Evolutionary conservation across 2,888 invertebrate species (phyloP), one percentile per base, ranked within the genome.

Genomic region (Metallyticus violacea): DNA sequence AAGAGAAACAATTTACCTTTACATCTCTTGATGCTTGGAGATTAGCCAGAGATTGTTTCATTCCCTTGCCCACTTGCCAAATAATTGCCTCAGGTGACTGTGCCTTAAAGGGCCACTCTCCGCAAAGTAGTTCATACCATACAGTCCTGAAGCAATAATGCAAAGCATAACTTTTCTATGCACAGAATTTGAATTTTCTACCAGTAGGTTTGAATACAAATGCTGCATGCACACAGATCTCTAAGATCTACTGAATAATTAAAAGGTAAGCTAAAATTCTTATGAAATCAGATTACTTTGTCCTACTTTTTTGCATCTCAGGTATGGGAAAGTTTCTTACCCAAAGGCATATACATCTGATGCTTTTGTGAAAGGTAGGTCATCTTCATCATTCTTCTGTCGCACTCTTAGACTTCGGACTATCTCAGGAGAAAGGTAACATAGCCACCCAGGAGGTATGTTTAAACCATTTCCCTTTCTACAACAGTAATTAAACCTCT

Each of bases 331-430:
- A 85, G 29, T 28, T 40, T 93, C 93, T 92, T 92, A 98, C 97
- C 98, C 99, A 93, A 99, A 99, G 79, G 99, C 98, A 92, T 98
- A 99, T 40, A 99, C 97, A 92, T 99, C 99, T 1, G 99, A 98
- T 87, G 95, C 94, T 91, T 96, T 96, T 85, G 97, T 96, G 93
- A 99, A 99, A 88, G 99, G 98, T 90, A 99, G 94, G 90, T 97
- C 97, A 89, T 95, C 95, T 90, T 97, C 97, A 91, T 97, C 96
- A 87, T 91, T 90, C 82, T 94, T 93, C 89, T 95, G 95, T 89
- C 94, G 93, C 81, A 97, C 96, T 89, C 95, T 94, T 89, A 99
- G 93, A 89, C 96, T 95, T 88, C 97, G 95, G 90, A 99, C 96
- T 89, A 99, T 94, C 94, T 99, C 99, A 9, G 99, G 99, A 87